Evolutionary conservation across 2,888 invertebrate species (phyloP), one percentile per base, ranked within the genome.

Genomic region (Panopea generosa): DNA sequence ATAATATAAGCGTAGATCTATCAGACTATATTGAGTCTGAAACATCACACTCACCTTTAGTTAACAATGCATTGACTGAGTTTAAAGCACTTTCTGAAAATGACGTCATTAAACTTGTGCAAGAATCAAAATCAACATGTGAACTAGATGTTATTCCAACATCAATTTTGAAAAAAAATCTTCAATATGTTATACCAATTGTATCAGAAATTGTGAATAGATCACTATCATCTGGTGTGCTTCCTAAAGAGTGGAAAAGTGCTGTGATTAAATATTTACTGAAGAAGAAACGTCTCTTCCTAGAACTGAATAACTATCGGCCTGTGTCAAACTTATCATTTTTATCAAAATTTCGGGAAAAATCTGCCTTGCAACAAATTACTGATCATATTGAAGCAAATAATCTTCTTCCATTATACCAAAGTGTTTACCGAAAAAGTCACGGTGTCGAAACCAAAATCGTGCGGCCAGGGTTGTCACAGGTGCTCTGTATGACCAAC

Each of bases 381-480:
- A 50, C 57, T 20, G 11, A 68, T n/a, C 33, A 68, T 50, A 56
- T 62, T 45, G 63, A 74, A 62, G 14, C 22, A 16, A 63, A 68
- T 24, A 63, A 50, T 20, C 57, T 74, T 33, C 55, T 66, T 7
- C 67, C 61, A 55, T 40, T 26, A 9, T 67, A 73, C 22, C 73
- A 66, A 73, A 73, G 61, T 67, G 73, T 56, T 24, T 73, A 73
- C 47, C 66, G 67, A 6, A 73, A 67, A 72, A 14, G 53, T 43
- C 65, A 72, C 29, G 50, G 72, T 22, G 65, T 65, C 16, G 72
- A 66, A 55, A 73, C 67, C 71, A 63, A 33, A 71, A 59, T 26
- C 55, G 33, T n/a, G 70, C 62, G 6, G 70, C 62, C n/a, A 26
- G 62, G 18, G n/a, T 62, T 24, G 65, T 71, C 16, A 63, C 43